Evolutionary conservation across 2,113 vertebrate genomes (phyloP).

Genomic region (Trachemys scripta): DNA sequence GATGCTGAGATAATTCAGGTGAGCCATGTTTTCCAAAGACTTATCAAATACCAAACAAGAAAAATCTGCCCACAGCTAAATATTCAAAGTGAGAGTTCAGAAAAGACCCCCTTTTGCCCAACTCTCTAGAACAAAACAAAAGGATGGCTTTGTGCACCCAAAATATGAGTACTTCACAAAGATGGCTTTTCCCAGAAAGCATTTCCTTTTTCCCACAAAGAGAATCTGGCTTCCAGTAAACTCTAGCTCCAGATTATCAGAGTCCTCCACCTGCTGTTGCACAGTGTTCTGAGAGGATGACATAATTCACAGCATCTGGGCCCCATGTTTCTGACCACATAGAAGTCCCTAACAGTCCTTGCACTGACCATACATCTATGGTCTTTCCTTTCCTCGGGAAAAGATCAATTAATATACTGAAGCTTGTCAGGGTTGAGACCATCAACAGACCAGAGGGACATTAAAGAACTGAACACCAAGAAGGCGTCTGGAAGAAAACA

Average conservation of each 20-base stretch:
- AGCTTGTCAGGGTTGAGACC: neutral
- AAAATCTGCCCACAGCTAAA: neutral
- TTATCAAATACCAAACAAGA: neutral
- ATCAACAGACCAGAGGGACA: neutral
- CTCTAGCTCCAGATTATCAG: neutral
- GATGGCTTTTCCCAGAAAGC: neutral
- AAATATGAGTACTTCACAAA: neutral
- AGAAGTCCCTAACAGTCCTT: neutral
- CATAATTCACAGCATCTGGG: neutral
- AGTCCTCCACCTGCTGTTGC: neutral
- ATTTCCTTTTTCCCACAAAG: neutral
- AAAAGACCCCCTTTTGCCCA: neutral
- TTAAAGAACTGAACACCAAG: neutral
- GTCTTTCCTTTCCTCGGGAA: neutral
- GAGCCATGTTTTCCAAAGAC: neutral
- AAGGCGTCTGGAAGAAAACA: neutral
- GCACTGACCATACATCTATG: neutral
- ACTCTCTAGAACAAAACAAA: neutral
- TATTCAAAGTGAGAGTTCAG: neutral
- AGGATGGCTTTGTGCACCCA: neutral
- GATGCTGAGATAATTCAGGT: neutral
- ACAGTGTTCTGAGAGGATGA: neutral
- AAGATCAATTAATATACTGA: neutral
- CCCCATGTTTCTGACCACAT: neutral
- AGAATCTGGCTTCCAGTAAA: neutral